These are phyloP conservation scores for Zosterops pallidus DNA, from an alignment of 2,113 vertebrate species.

Conservation along the genomic window DNA sequence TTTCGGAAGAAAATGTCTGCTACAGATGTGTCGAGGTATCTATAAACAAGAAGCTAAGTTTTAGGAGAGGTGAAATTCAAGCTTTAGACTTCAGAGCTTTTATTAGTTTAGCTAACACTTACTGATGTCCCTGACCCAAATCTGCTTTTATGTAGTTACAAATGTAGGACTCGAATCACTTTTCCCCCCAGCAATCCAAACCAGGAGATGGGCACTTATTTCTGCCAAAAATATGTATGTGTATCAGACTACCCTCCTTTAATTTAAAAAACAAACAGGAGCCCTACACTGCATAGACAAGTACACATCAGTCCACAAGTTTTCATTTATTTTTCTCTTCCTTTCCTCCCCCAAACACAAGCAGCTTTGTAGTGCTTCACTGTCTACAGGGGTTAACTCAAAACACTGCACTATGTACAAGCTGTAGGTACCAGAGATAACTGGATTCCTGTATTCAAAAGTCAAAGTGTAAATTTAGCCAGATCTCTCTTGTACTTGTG, in stretches of 20 bases:
- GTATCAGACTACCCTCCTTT: background rate
- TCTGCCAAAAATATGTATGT: background rate
- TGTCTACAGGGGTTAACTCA: background rate
- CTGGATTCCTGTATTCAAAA: background rate
- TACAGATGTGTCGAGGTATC: constrained; percentile 90
- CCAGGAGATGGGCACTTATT: background rate
- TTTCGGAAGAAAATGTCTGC: constrained; percentile 95
- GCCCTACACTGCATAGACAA: background rate
- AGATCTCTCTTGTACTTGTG: background rate
- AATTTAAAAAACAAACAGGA: background rate
- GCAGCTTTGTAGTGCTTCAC: background rate
- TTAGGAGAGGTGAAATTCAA: background rate
- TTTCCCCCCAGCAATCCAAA: background rate
- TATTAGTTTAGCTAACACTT: background rate
- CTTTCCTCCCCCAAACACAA: background rate
- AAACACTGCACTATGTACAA: background rate
- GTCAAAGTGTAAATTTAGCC: background rate
- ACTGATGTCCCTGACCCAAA: background rate
- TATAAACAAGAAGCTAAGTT: background rate
- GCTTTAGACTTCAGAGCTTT: background rate
- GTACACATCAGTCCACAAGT: background rate
- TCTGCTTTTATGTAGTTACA: background rate
- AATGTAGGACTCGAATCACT: background rate
- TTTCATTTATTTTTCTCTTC: background rate
- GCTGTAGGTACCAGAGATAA: background rate